A percentile compares a stretch with the other conserved stretches of the same genome.
phyloP scores from a whole-genome alignment of 2,888 invertebrate genomes.

The Aleiodes alternator region DNA sequence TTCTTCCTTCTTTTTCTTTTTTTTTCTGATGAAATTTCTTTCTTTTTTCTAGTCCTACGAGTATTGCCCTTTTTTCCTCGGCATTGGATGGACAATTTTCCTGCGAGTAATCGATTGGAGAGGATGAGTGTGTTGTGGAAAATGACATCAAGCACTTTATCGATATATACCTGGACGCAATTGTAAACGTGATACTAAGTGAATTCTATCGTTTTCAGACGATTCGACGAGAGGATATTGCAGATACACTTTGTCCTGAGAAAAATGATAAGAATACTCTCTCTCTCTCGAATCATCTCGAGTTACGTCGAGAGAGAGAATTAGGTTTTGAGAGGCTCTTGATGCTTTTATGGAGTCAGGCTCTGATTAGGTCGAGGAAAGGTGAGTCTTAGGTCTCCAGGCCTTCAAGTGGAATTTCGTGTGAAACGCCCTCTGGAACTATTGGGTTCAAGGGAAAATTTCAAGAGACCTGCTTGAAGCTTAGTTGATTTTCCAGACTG shows the following conservation, averaged over 20 bases:
- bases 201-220: slow-evolving; percentile 21
- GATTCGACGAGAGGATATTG: slow-evolving; percentile 12
- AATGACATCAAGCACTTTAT: slow-evolving; percentile 20
- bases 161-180: slow-evolving; percentile 7
- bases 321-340: not conserved
- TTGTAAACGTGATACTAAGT: slow-evolving; percentile 28
- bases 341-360: no score
- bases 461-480: no score
- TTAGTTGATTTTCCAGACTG: no score
- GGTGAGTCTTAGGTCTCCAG: no score
- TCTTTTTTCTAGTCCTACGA: not conserved
- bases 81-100: slow-evolving; percentile 3
- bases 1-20: not conserved
- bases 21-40: no score
- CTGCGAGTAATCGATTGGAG: not conserved
- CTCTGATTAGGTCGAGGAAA: no score
- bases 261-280: not conserved
- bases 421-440: no score
- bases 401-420: no score
- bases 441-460: no score
- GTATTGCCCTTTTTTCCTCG: not conserved
- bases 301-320: not conserved
- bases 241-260: slow-evolving; percentile 6
- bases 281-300: not conserved
- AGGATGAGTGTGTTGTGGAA: not conserved